Evolutionary conservation across 2,113 vertebrate species (phyloP), one percentile per base, ranked within the genome.

Genomic region (Nannobrachium achirus): DNA sequence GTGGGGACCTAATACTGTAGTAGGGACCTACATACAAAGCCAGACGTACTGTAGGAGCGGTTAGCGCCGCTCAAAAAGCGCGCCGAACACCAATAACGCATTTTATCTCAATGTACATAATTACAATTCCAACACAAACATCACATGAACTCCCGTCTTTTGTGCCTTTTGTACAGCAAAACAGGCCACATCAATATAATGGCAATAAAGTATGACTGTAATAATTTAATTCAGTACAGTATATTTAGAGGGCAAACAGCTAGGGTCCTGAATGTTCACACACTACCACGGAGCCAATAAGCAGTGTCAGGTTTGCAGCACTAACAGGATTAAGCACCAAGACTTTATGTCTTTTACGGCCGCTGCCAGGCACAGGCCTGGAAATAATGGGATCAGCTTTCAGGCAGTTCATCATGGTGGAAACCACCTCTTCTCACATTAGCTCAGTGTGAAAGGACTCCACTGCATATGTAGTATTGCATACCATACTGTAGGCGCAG

Each of bases 311-410:
- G 79, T 87, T 89, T 89, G 86, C 85, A 86, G 87, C 81, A 86
- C 89, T 92, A 92, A 93, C 88, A 89, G 89, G 90, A 92, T 92
- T 93, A 92, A 90, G 89, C 88, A 85, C 85, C 87, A 86, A 86
- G 86, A 92, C 86, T 91, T 91, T 89, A 91, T 92, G 89, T 90
- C 82, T 92, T 93, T 89, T 90, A 89, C 87, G 79, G 84, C 86
- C 53, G 73, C 82, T 90, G 89, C 89, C 88, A 90, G 84, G 69
- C 82, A 85, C 75, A 88, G 82, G 80, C 69, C 86, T 90, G 86
- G 78, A 87, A 88, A 87, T 91, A 92, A 92, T 90, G 86, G 82
- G 88, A 92, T 91, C 87, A 89, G 74, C 87, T 91, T 84, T 81
- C 87, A 84, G 88, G 83, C 77, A 90, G 84, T 91, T 92, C 85